These are phyloP conservation scores for Arnoldichthys spilopterus DNA, from an alignment of 2,797 vertebrate genomes.

Conservation along the genomic window DNA sequence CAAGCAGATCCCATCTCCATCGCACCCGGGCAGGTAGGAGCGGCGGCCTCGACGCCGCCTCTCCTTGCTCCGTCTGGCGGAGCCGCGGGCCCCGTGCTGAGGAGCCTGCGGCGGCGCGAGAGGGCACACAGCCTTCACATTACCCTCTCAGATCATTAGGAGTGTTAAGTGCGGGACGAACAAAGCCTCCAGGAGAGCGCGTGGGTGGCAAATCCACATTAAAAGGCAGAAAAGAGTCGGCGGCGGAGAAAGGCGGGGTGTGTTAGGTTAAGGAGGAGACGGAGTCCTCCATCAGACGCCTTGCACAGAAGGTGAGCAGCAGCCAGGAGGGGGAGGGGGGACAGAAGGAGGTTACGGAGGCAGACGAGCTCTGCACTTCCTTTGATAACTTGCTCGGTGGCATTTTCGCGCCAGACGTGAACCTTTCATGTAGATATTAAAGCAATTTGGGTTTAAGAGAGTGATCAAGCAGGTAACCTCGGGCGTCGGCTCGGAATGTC, in stretches of 20 bases:
- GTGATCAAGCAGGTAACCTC: slow-evolving; percentile 43
- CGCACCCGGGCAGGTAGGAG: slow-evolving; percentile 67
- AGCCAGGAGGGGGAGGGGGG: not conserved
- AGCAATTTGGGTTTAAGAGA: slow-evolving; percentile 47
- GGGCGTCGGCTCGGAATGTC: slow-evolving; percentile 28
- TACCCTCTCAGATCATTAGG: slow-evolving; percentile 65
- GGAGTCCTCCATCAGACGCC: not conserved
- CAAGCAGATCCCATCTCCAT: slow-evolving; percentile 62
- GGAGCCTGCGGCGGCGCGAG: slow-evolving; percentile 63
- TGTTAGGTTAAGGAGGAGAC: slow-evolving; percentile 45
- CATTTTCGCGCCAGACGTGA: slow-evolving; percentile 46
- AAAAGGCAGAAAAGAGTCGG: slow-evolving; percentile 26
- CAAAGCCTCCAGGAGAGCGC: slow-evolving; percentile 32
- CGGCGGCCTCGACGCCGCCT: slow-evolving; percentile 72
- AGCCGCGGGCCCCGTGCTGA: slow-evolving; percentile 72
- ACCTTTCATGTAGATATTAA: slow-evolving; percentile 47
- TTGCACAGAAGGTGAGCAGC: slow-evolving; percentile 10
- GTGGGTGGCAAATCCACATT: slow-evolving; percentile 30
- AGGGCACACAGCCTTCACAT: slow-evolving; percentile 64
- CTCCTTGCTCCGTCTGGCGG: slow-evolving; percentile 73
- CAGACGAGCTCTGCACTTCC: slow-evolving; percentile 30
- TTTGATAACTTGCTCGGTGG: slow-evolving; percentile 44
- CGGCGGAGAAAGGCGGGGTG: slow-evolving; percentile 40
- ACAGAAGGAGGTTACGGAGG: slow-evolving; percentile 40
- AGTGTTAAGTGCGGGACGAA: slow-evolving; percentile 64